Evolutionary conservation across 2,113 vertebrate species (phyloP).

Genomic region (Isurus oxyrinchus): DNA sequence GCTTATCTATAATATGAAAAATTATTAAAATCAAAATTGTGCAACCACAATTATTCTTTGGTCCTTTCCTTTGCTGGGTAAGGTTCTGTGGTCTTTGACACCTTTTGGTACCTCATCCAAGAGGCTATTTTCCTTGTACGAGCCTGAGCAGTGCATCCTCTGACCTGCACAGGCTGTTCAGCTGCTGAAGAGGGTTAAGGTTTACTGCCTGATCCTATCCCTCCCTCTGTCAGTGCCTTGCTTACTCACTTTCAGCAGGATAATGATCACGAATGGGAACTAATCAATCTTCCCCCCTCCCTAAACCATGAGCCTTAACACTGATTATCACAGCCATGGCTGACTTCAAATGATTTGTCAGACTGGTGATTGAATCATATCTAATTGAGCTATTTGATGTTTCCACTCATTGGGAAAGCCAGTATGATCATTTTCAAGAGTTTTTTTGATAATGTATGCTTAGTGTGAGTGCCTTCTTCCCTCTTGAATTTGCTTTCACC

Average conservation of each 20-base stretch:
- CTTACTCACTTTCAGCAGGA: background rate
- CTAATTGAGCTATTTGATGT: background rate
- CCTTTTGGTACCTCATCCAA: background rate
- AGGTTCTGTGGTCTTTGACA: background rate
- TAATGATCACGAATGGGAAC: background rate
- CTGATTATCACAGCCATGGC: background rate
- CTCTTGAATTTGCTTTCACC: background rate
- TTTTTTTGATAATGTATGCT: background rate
- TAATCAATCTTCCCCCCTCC: background rate
- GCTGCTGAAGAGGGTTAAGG: background rate
- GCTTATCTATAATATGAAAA: background rate
- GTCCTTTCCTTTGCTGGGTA: background rate
- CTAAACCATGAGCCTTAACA: background rate
- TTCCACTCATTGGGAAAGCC: background rate
- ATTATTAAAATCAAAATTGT: background rate
- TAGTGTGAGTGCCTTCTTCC: background rate
- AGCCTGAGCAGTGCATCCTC: too few relatives aligned
- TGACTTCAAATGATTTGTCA: background rate
- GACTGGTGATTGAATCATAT: background rate
- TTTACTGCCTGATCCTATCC: background rate
- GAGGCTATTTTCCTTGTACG: background rate
- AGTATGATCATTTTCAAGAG: background rate
- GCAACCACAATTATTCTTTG: background rate
- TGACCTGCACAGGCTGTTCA: background rate
- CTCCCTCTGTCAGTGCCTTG: background rate